These are phyloP conservation scores for Myotis davidii DNA, from an alignment of 2,113 vertebrate genomes.

Conservation along the genomic window DNA sequence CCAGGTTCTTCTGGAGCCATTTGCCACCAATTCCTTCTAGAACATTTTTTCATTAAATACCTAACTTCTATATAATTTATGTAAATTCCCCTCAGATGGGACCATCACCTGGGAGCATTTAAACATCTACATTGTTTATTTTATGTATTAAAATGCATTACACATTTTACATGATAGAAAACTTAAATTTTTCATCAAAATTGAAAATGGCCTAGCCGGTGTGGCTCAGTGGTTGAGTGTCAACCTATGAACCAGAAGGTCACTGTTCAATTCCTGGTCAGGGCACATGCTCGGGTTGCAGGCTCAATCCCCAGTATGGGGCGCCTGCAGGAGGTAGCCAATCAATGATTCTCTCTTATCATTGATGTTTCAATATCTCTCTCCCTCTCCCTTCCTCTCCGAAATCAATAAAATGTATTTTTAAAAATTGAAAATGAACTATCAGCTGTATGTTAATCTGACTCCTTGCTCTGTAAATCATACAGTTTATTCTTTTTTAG, in stretches of 20 bases:
- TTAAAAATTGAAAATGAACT: not conserved
- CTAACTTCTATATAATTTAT: not conserved
- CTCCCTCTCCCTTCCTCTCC: no score
- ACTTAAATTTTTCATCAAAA: conserved; percentile 40
- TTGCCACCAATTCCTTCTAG: not conserved
- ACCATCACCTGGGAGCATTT: not conserved
- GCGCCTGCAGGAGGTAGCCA: no score
- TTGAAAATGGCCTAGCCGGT: not conserved
- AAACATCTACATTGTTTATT: not conserved
- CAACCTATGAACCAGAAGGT: no score
- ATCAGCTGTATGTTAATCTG: not conserved
- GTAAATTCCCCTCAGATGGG: not conserved
- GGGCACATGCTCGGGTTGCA: no score
- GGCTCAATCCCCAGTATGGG: no score
- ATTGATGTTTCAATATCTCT: no score
- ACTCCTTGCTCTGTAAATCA: not conserved
- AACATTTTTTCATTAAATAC: not conserved
- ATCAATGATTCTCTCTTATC: no score
- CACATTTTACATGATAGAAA: not conserved
- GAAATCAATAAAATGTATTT: no score
- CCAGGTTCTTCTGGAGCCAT: not conserved
- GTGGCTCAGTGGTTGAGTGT: no score
- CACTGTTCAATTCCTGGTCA: no score
- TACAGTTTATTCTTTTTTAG: not conserved
- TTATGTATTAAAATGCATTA: conserved; percentile 1